phyloP scores from a whole-genome alignment of 2,113 vertebrate genomes.

The Corydoras sp. region DNA sequence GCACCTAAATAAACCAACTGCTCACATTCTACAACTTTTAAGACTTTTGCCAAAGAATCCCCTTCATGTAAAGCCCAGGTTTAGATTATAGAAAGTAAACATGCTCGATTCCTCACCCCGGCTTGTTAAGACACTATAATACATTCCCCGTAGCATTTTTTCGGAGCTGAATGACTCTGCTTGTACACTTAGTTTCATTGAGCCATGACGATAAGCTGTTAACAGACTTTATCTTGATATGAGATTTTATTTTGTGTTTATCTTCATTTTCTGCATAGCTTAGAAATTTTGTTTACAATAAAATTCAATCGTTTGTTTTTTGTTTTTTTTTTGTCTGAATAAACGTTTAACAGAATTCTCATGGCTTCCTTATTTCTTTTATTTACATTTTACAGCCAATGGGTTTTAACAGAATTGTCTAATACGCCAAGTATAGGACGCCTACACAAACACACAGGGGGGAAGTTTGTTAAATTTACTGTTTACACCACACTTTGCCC shows the following conservation, averaged over 20 bases:
- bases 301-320: conserved; percentile 43
- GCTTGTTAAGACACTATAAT: not conserved
- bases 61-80: conserved; percentile 6
- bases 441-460: not conserved
- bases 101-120: too few relatives aligned
- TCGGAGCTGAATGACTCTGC: conserved; percentile 34
- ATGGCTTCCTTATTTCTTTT: too few relatives aligned
- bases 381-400: too few relatives aligned
- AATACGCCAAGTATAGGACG: too few relatives aligned
- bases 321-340: conserved; percentile 41
- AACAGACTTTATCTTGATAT: conserved; percentile 44
- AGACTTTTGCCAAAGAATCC: conserved; percentile 46
- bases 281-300: conserved; percentile 48
- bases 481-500: too few relatives aligned
- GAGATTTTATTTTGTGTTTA: conserved; percentile 60
- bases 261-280: conserved; percentile 36
- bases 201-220: conserved; percentile 56
- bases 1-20: not conserved
- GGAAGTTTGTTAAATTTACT: too few relatives aligned
- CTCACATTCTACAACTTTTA: not conserved
- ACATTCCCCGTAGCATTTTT: conserved; percentile 41
- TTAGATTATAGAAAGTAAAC: not conserved
- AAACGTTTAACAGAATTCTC: conserved; percentile 19
- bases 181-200: conserved; percentile 50
- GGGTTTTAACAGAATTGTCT: too few relatives aligned